Conservation (phyloP, 2,113 vertebrate genomes). For the Thinocorus orbignyianus region DNA sequence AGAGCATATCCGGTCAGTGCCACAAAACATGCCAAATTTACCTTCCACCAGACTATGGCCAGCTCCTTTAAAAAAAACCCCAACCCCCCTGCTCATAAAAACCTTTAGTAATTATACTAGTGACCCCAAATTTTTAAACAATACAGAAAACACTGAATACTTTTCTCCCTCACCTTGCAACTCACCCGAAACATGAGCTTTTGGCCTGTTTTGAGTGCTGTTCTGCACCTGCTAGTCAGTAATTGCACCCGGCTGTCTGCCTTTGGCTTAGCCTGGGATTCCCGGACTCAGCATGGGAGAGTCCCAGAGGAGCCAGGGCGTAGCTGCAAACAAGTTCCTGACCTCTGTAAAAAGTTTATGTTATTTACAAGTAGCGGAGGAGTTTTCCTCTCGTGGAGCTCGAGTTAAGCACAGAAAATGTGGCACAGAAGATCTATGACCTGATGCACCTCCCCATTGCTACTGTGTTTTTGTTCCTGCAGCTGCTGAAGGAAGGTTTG, state of each 20-base stretch:
- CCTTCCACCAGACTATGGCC: neutral
- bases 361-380: neutral
- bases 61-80: neutral
- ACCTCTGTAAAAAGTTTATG: neutral
- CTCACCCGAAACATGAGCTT: neutral
- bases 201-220: neutral
- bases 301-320: neutral
- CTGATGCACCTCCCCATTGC: neutral
- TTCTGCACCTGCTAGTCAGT: neutral
- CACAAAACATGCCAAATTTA: neutral
- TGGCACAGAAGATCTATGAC: neutral
- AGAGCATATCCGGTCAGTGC: neutral
- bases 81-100: neutral
- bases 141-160: neutral
- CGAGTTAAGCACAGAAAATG: neutral
- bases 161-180: neutral
- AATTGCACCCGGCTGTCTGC: neutral
- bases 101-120: accelerated
- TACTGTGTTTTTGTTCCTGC: neutral
- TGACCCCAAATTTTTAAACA: neutral
- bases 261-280: neutral
- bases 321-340: neutral
- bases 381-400: neutral
- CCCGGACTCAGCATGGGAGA: neutral
- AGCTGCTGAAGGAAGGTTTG: neutral